Base-by-base conservation (phyloP, 1,140 invertebrate species). In the Mamestra configurata region DNA sequence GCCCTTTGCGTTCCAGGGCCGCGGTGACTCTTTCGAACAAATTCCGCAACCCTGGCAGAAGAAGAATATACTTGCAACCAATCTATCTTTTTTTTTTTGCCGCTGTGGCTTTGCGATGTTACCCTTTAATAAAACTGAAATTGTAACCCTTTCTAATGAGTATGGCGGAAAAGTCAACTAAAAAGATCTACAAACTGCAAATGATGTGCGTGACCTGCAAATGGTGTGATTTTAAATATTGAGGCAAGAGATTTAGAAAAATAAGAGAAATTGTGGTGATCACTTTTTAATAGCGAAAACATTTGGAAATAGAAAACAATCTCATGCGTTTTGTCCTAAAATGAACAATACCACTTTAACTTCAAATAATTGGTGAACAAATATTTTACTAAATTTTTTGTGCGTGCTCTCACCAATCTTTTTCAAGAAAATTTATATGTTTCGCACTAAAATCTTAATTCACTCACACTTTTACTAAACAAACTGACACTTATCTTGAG, bases 401-500 rank as follows among this genome's bases (percentile, higher is more conserved):
- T 43, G 18, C 37, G 37, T 66, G 18, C 49, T 53, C 51, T 22
- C 18, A 22, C 18, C 18, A 22, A 53, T 53, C 20, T 24, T 37
- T 37, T 20, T 11, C 64, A 18, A 72, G 15, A 13, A 35, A 55
- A 27, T 13, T 24, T 71, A n/a, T 31, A 46, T 27, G 15, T 70
- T 70, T 72, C 46, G 46, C 53, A 71, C 27, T 71, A 53, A 27
- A 71, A 53, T 37, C 1, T 20, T 37, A 18, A 64, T 40, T n/a
- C 57, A 43, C 61, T 18, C 4, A 27, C 43, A 22, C 35, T 64
- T 55, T 22, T 57, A 51, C 18, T 70, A 20, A 35, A 51, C 27
- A 72, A 72, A 35, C 46, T 53, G 49, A 55, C 70, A 73, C 49
- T 40, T 35, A 73, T 31, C 18, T n/a, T 15, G 71, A 13, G 49